phyloP scores from a whole-genome alignment of 2,113 vertebrate species.

The Paraplagusia blochii region DNA sequence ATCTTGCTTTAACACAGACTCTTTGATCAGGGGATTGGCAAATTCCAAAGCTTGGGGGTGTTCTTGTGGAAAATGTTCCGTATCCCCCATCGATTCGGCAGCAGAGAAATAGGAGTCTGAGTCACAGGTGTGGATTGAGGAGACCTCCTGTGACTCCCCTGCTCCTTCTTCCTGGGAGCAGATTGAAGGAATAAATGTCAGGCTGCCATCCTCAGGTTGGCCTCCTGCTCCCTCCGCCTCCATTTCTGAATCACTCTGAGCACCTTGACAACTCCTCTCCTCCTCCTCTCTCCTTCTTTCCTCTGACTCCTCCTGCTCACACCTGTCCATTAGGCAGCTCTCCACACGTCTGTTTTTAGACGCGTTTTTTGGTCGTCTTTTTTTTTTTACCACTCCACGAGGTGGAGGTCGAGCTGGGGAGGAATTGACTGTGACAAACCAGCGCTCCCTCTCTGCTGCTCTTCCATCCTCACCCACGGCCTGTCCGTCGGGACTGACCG shows the following conservation, averaged over 20 bases:
- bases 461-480: slow-evolving; percentile 2
- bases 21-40: not conserved
- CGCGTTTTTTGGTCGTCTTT: slow-evolving; percentile 56
- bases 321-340: not conserved
- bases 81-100: slow-evolving; percentile 34
- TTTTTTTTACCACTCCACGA: slow-evolving; percentile 53
- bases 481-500: not conserved
- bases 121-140: slow-evolving; percentile 44
- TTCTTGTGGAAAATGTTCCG: slow-evolving; percentile 1
- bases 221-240: not conserved
- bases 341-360: slow-evolving; percentile 6
- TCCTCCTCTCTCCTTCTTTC: not conserved
- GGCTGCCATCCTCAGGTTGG: slow-evolving; percentile 4
- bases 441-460: slow-evolving; percentile 69
- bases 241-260: slow-evolving; percentile 12
- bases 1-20: not conserved
- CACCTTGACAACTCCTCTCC: not conserved
- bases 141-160: slow-evolving; percentile 34
- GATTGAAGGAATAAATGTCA: not conserved
- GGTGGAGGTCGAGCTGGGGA: slow-evolving; percentile 19
- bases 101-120: slow-evolving; percentile 59
- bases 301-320: slow-evolving; percentile 6
- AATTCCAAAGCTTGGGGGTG: not conserved
- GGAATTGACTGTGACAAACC: slow-evolving; percentile 74
- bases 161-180: not conserved